Evolutionary conservation across 2,797 vertebrate species (phyloP).

Genomic region (Xenops minutus): DNA sequence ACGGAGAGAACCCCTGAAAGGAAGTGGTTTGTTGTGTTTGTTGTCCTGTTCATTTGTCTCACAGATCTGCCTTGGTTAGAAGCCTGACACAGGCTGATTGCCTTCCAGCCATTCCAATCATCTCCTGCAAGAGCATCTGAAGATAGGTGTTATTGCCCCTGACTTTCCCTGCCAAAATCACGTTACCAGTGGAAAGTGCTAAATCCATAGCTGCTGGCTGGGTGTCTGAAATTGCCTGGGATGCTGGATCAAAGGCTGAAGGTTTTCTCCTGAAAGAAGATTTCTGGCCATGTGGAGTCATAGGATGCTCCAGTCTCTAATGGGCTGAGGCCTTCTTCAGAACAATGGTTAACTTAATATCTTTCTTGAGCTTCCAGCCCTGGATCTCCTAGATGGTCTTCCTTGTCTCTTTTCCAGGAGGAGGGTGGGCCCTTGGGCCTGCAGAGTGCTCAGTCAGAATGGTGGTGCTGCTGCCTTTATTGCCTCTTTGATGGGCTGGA

Average conservation of each 20-base stretch:
- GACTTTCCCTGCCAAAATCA: not conserved
- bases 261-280: not conserved
- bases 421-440: not conserved
- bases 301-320: not conserved
- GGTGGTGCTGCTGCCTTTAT: not conserved
- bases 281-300: not conserved
- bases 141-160: accelerated
- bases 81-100: not conserved
- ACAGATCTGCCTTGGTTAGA: not conserved
- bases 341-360: not conserved
- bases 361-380: not conserved
- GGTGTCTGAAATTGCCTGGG: not conserved
- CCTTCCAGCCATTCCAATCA: not conserved
- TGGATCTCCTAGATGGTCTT: not conserved
- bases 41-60: not conserved
- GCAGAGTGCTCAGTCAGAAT: not conserved
- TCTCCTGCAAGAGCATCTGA: not conserved
- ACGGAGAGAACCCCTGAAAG: not conserved
- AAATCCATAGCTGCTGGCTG: not conserved
- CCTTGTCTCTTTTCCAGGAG: not conserved
- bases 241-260: not conserved
- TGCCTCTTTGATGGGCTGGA: not conserved
- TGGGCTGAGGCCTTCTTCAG: not conserved
- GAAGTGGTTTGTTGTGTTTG: not conserved
- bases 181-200: not conserved